Percentiles rank a stretch among this genome's conserved stretches.
These are phyloP conservation scores for Bhutanitis thaidina DNA, from an alignment of 2,888 invertebrate species.

Conservation along the genomic window DNA sequence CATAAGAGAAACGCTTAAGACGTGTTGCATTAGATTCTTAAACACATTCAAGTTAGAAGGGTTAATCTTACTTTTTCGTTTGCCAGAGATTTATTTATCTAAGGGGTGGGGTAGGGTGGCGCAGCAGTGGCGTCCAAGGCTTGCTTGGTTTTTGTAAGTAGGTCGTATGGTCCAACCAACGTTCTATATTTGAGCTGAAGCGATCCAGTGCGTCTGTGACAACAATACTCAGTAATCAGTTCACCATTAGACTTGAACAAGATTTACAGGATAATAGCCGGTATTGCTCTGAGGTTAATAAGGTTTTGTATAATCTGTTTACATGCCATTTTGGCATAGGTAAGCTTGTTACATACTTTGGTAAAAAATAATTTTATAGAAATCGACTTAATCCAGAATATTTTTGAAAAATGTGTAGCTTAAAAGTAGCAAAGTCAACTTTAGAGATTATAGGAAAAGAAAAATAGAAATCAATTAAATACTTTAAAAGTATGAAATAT, in stretches of 20 bases:
- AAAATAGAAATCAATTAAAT: too few species aligned
- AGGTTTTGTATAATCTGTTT: too few species aligned
- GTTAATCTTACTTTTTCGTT: slow-evolving; percentile 1
- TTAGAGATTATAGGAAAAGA: too few species aligned
- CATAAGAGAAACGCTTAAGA: not conserved
- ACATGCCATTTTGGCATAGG: too few species aligned
- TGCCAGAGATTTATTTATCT: slow-evolving; percentile 1
- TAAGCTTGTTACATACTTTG: too few species aligned
- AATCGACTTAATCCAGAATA: too few species aligned
- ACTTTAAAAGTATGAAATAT: too few species aligned
- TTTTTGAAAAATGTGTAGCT: too few species aligned
- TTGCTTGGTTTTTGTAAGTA: not conserved
- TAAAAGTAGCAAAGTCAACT: too few species aligned
- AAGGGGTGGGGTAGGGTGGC: not conserved
- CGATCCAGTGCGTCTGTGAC: slow-evolving; percentile 22
- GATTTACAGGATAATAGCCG: too few species aligned
- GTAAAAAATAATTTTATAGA: too few species aligned
- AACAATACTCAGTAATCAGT: slow-evolving; percentile 21
- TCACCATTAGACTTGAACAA: slow-evolving; percentile 25
- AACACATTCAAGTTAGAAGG: not conserved
- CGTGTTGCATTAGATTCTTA: not conserved
- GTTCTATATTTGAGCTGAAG: slow-evolving; percentile 12
- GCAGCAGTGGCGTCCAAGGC: not conserved
- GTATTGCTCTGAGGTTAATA: too few species aligned
- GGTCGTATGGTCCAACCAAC: slow-evolving; percentile 12